Evolutionary conservation across 2,888 invertebrate species (phyloP).

Genomic region (Microplitis deprimator): DNA sequence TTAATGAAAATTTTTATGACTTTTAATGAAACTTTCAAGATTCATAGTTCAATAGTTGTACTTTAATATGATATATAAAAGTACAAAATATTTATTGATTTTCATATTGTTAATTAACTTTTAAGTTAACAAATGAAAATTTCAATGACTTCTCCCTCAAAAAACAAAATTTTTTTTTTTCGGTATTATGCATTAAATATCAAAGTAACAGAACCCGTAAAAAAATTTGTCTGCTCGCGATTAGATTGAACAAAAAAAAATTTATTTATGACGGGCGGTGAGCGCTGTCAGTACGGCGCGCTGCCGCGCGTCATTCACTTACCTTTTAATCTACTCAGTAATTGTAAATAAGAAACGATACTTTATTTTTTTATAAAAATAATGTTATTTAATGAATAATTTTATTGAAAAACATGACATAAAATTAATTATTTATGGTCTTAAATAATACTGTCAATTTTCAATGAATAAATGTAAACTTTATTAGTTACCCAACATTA

Average conservation of each 20-base stretch:
- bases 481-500: too few relatives aligned
- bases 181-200: too few relatives aligned
- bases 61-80: not conserved
- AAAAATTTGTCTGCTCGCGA: too few relatives aligned
- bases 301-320: constrained; percentile 3
- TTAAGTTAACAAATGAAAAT: constrained; percentile 12
- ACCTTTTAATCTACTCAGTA: not conserved
- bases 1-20: not conserved
- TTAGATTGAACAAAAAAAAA: too few relatives aligned
- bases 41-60: constrained; percentile 11
- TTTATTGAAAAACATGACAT: too few relatives aligned
- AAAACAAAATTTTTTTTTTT: too few relatives aligned
- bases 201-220: too few relatives aligned
- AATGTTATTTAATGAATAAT: not conserved
- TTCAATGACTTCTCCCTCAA: constrained; percentile 1
- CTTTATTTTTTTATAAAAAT: constrained; percentile 6
- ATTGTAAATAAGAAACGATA: not conserved
- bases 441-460: too few relatives aligned
- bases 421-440: too few relatives aligned
- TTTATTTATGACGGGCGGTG: too few relatives aligned
- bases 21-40: constrained; percentile 2
- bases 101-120: constrained; percentile 8
- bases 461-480: too few relatives aligned
- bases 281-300: too few relatives aligned
- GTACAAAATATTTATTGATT: not conserved